A percentile compares a stretch with the other conserved stretches of the same genome.
Evolutionary conservation across 2,797 vertebrate species (phyloP).

Genomic region (Melanotaenia maccullochi): DNA sequence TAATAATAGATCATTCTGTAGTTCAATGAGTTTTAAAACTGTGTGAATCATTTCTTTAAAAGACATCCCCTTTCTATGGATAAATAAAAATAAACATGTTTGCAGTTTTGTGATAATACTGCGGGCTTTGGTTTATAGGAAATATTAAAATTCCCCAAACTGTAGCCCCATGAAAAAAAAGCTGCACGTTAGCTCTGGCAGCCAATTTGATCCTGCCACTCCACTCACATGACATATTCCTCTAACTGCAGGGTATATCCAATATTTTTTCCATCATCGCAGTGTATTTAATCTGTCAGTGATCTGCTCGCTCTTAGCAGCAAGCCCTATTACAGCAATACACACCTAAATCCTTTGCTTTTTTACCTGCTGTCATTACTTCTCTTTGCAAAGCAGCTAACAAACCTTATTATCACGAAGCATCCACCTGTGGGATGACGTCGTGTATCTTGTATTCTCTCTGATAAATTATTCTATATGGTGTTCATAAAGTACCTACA

Average conservation of each 20-base stretch:
- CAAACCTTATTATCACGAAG: conserved; percentile 11
- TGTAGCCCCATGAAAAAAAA: conserved; percentile 2
- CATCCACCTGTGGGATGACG: not conserved
- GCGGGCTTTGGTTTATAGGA: not conserved
- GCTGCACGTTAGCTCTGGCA: conserved; percentile 3
- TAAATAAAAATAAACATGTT: not conserved
- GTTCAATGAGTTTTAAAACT: too few species aligned
- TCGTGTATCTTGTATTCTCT: not conserved
- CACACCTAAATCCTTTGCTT: conserved; percentile 38
- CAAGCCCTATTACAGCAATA: conserved; percentile 12
- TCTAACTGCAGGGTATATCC: conserved; percentile 16
- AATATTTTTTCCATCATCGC: conserved; percentile 21
- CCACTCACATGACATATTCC: conserved; percentile 9
- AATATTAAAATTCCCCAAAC: conserved; percentile 3
- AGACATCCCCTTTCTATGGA: too few species aligned
- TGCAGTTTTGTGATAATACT: not conserved
- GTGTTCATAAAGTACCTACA: not conserved
- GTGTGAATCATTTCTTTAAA: too few species aligned
- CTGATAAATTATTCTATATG: not conserved
- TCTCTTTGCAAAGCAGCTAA: conserved; percentile 26
- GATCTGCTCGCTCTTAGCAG: conserved; percentile 38
- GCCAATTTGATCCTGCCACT: not conserved
- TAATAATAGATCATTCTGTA: not conserved
- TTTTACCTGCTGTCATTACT: conserved; percentile 29
- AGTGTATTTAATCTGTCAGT: conserved; percentile 37